Evolutionary conservation across 2,113 vertebrate genomes (phyloP).

Genomic region (Oxyura jamaicensis): DNA sequence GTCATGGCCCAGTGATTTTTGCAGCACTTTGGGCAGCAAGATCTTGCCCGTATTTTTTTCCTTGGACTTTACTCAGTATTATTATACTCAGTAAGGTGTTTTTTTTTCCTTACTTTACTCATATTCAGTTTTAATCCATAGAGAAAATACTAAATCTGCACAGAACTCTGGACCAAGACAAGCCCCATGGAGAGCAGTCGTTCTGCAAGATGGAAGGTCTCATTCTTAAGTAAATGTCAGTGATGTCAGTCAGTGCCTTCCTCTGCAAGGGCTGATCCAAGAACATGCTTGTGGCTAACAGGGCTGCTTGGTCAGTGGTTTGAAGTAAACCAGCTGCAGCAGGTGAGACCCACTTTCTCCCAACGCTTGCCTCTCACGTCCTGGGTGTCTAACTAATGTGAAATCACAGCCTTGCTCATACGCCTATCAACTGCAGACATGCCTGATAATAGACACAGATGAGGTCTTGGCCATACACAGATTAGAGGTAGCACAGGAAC

Average conservation of each 20-base stretch:
- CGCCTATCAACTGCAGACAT: not conserved
- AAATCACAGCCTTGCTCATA: not conserved
- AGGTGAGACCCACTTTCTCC: not conserved
- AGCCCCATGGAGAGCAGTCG: not conserved
- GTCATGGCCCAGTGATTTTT: not conserved
- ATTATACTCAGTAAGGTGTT: too few species aligned
- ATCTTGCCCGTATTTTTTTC: not conserved
- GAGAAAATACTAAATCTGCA: not conserved
- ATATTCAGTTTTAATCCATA: not conserved
- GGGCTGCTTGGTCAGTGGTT: not conserved
- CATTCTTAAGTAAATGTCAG: not conserved
- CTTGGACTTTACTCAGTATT: not conserved
- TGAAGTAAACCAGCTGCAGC: too few species aligned
- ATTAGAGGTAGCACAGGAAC: not conserved
- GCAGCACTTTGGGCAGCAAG: not conserved
- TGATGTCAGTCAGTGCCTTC: not conserved
- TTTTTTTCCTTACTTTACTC: not conserved
- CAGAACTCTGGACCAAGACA: not conserved
- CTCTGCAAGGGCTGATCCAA: not conserved
- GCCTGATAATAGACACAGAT: not conserved
- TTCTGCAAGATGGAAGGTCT: not conserved
- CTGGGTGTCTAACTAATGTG: not conserved
- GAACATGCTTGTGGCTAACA: not conserved
- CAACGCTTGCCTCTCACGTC: not conserved
- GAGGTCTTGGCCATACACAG: not conserved